Percentiles rank a stretch among this genome's conserved stretches.
These are phyloP conservation scores for Eupithecia centaureata DNA, from an alignment of 2,888 invertebrate genomes.

Conservation along the genomic window DNA sequence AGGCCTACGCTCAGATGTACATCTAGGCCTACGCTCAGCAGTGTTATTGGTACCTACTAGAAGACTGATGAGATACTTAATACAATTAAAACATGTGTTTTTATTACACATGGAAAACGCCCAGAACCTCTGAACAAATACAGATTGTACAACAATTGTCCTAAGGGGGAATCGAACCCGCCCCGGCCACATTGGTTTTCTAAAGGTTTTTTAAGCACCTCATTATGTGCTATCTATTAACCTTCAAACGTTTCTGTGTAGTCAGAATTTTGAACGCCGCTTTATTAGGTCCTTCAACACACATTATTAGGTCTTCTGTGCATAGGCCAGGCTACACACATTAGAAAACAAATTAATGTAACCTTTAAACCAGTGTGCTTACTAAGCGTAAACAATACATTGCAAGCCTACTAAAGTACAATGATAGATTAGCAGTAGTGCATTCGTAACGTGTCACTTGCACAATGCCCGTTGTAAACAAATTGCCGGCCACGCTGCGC, in stretches of 20 bases:
- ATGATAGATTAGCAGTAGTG: conserved; percentile 34
- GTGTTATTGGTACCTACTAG: too few relatives aligned
- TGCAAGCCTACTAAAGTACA: neutral
- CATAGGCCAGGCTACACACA: neutral
- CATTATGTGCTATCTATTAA: too few relatives aligned
- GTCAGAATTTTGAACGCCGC: neutral
- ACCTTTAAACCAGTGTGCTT: neutral
- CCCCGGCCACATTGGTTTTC: too few relatives aligned
- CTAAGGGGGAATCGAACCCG: too few relatives aligned
- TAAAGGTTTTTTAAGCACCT: too few relatives aligned
- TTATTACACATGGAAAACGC: too few relatives aligned
- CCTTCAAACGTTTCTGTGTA: neutral
- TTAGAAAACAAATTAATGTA: neutral
- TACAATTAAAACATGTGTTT: too few relatives aligned
- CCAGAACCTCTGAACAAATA: too few relatives aligned
- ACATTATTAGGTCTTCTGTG: neutral
- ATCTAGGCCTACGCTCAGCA: too few relatives aligned
- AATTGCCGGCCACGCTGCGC: conserved; percentile 37
- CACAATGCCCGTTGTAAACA: conserved; percentile 42
- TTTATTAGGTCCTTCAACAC: neutral
- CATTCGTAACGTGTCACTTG: conserved; percentile 39
- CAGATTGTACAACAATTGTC: too few relatives aligned
- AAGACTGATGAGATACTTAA: too few relatives aligned
- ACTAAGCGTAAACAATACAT: neutral
- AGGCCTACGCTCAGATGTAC: too few relatives aligned